Percentiles rank a stretch among this genome's conserved stretches.
These are phyloP conservation scores for Meghimatium bilineatum DNA, from an alignment of 2,888 invertebrate genomes.

Conservation along the genomic window DNA sequence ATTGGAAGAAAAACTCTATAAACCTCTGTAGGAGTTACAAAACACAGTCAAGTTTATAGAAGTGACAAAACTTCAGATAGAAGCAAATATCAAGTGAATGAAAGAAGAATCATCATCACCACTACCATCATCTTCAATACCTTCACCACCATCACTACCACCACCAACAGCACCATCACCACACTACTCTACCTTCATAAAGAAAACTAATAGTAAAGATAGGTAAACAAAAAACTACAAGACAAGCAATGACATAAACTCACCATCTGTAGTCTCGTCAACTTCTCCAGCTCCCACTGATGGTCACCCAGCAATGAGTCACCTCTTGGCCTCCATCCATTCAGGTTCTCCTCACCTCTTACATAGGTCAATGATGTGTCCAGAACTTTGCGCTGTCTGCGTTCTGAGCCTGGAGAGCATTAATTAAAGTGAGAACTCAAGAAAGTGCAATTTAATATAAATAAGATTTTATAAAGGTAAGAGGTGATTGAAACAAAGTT, in stretches of 20 bases:
- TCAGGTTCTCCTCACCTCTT: constrained; percentile 97
- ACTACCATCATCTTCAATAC: no score
- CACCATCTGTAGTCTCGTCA: constrained; percentile 96
- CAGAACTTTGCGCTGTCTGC: constrained; percentile 90
- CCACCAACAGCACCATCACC: no score
- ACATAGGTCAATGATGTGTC: constrained; percentile 99
- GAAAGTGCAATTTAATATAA: not conserved
- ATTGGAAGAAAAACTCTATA: no score
- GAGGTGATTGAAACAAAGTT: no score
- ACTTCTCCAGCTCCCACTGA: constrained; percentile 99
- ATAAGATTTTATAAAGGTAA: not conserved
- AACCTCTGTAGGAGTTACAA: no score
- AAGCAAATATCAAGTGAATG: no score
- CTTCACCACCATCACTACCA: no score
- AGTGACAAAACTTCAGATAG: no score
- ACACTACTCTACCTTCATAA: no score
- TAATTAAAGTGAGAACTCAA: not conserved
- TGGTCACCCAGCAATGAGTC: constrained; percentile 99
- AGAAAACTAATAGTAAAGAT: no score
- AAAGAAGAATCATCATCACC: no score
- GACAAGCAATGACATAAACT: constrained; percentile 23
- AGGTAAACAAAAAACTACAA: not conserved
- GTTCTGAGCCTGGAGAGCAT: constrained; percentile 66
- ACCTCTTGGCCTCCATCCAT: constrained; percentile 98
- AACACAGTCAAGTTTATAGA: no score